Conservation (phyloP, 2,888 invertebrate genomes). For the Watsonalla cultraria region DNA sequence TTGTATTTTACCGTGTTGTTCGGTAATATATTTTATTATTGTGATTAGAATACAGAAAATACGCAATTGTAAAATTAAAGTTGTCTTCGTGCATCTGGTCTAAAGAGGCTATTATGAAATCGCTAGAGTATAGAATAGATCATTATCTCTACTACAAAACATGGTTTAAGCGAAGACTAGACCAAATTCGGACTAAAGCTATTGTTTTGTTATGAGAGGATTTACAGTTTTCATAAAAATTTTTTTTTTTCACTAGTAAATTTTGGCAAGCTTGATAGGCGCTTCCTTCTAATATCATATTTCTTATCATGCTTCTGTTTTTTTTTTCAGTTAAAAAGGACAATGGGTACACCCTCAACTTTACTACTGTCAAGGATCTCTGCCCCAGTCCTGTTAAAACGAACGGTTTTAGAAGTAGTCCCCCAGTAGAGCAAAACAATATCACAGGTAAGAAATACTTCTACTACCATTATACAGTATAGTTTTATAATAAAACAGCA, state of each 20-base stretch:
- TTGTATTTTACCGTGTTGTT: neutral
- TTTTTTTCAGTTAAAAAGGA: constrained; percentile 72
- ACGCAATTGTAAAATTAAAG: neutral
- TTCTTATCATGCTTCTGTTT: constrained; percentile 8
- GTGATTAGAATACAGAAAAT: neutral
- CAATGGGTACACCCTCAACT: constrained; percentile 72
- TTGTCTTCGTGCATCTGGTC: too few relatives aligned
- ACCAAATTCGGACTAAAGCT: too few relatives aligned
- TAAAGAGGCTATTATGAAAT: too few relatives aligned
- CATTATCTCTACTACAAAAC: too few relatives aligned
- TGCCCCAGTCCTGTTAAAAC: constrained; percentile 73
- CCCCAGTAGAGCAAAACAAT: constrained; percentile 71
- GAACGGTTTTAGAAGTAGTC: constrained; percentile 71
- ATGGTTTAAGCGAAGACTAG: too few relatives aligned
- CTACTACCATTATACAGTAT: constrained; percentile 1
- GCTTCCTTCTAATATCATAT: neutral
- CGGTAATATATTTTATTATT: neutral
- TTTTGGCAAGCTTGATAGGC: too few relatives aligned
- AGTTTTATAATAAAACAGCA: constrained; percentile 1
- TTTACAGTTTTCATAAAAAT: too few relatives aligned
- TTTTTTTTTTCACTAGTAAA: too few relatives aligned
- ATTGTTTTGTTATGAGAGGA: too few relatives aligned
- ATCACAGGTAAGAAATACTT: constrained; percentile 50
- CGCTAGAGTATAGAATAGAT: too few relatives aligned
- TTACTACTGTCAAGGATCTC: constrained; percentile 70